Evolutionary conservation across 2,888 invertebrate genomes (phyloP), one percentile per base, ranked within the genome.

Genomic region (Yponomeuta sedellus): DNA sequence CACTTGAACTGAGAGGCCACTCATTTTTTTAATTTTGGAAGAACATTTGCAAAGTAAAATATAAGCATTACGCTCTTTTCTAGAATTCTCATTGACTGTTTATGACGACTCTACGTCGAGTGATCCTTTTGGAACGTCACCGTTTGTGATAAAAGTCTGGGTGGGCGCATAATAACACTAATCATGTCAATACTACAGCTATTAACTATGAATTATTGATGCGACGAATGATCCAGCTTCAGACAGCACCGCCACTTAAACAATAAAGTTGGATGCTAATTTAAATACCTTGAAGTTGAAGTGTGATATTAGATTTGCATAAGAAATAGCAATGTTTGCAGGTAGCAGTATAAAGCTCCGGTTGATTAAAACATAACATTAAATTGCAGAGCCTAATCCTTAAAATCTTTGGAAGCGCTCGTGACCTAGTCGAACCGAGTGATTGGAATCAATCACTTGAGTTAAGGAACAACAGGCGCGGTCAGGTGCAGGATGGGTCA

Each of bases 181-280:
- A 89, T 89, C 88, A 88, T 82, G 82, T 85, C 88, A 85, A 81
- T 83, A 80, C 81, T 79, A 79, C 82, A 79, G 80, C 82, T 84
- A 86, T 84, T 85, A 83, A 78, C 77, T 77, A 89, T 89, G 87
- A 90, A 88, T 88, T 88, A 88, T 88, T 86, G 86, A 87, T 87
- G 81, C 72, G 74, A 76, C 72, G 79, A 79, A 77, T 80, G 77
- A 75, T 76, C 77, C 82, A 16, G 44, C 16, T 52, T 16, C 44
- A 52, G 44, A 52, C 44, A 52, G 44, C 16, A 52, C 44, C 44
- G 44, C 44, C 44, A 52, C 82, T 83, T 86, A 81, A 82, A 82
- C 80, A 79, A 80, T 81, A 79, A 70, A 52, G 16, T 52, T 52
- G 16, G 44, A 16, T 52, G 16, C 44, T 52, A 52, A 52, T 52